Evolutionary conservation across 2,888 invertebrate species (phyloP), one percentile per base, ranked within the genome.

Genomic region (Hecatera dysodea): DNA sequence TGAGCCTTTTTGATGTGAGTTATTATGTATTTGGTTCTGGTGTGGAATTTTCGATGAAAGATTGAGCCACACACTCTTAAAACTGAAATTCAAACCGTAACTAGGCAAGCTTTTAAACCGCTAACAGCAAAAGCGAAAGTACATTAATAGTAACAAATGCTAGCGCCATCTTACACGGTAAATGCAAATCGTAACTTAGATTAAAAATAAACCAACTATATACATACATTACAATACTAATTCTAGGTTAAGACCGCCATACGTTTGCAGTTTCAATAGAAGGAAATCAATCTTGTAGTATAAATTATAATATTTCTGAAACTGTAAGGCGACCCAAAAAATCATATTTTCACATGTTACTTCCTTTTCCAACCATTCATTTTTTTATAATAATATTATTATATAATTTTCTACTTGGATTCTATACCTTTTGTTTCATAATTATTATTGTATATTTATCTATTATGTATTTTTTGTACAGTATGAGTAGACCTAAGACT

Each of bases 141-240:
- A 27, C 24, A 72, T 33, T 17, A 66, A 46, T 52, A 52, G n/a
- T 24, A 44, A 60, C 42, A 60, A 57, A 42, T 53, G 19, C 33
- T 55, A 55, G 27, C 12, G 15, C 42, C 22, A 42, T 27, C 7
- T 6, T 15, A 50, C 8, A 69, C 46, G 39, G 33, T 70, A 61
- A 46, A 71, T 62, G 50, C 39, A 57, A 78, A 77, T 70, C 50
- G 53, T 60, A 63, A 63, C n/a, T 75, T 12, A 44, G 63, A 63
- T 71, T 75, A 71, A 63, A 75, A 75, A 75, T 75, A 77, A 57
- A 76, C 36, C 52, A 24, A 56, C 69, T 57, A 59, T 39, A 46
- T 62, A 59, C 46, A 46, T 62, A 57, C 11, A 75, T 75, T 77
- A 76, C 8, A 68, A 75, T 76, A 55, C 17, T 60, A 46, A 60